Conservation (phyloP, 2,797 vertebrate species). For the Macropodus opercularis region DNA sequence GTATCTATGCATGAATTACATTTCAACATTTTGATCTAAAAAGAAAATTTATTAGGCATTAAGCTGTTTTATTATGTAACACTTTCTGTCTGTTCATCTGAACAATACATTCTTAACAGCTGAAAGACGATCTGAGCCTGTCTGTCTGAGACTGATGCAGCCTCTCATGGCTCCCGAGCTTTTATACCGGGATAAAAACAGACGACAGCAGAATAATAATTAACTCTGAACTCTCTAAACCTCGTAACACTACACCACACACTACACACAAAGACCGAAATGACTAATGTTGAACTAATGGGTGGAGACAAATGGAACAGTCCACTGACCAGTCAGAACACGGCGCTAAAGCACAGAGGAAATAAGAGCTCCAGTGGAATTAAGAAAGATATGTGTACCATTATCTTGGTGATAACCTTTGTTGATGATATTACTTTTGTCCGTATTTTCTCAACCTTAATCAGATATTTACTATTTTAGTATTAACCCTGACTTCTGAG, state of each 20-base stretch:
- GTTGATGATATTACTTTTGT: neutral
- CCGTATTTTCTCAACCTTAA: neutral
- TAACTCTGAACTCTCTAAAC: conserved; percentile 44
- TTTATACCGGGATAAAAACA: conserved; percentile 72
- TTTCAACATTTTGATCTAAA: no score
- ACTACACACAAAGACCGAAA: conserved; percentile 28
- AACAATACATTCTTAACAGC: neutral
- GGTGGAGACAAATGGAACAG: conserved; percentile 47
- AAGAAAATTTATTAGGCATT: no score
- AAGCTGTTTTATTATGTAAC: neutral
- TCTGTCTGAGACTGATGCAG: conserved; percentile 21
- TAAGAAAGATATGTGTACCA: no score
- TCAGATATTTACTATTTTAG: neutral
- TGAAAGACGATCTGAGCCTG: neutral
- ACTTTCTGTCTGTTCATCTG: neutral
- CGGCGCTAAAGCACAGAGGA: neutral
- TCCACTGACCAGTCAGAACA: conserved; percentile 25
- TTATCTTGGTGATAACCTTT: no score
- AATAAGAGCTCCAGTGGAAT: neutral
- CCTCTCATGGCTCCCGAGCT: conserved; percentile 30
- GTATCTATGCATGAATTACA: no score
- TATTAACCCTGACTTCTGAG: neutral
- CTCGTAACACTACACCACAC: conserved; percentile 55
- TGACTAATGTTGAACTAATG: conserved; percentile 54
- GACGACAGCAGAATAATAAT: conserved; percentile 43